Base-by-base conservation (phyloP, 2,113 vertebrate species). In the Sphaerodactylus townsendi region DNA sequence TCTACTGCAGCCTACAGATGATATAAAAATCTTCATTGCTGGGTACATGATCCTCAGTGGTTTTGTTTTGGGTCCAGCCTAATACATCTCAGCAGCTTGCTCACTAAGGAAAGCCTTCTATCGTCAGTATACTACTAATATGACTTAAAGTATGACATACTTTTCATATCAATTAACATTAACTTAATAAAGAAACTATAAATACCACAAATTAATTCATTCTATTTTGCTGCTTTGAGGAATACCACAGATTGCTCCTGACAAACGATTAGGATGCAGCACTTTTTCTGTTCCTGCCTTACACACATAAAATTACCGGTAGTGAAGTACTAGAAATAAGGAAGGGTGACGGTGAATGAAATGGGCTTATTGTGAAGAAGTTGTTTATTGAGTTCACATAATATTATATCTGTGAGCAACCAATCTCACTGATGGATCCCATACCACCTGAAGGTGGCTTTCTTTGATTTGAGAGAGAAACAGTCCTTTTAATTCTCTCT, bases 151-250 rank as follows among this genome's bases (percentile, higher is more conserved):
- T 64, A 64, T 10, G 28, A 64, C 25, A 64, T 30, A 30, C 62
- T 64, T 64, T 25, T 64, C 62, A 64, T 64, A 30, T 64, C 62
- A 64, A 64, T 64, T 64, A 28, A 64, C 62, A 64, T 64, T 30
- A 28, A 64, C 23, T 64, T 23, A 25, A 5, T 30, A 10, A 30
- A 90, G 90, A 64, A 46, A 66, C n/a, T 79, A 46, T 83, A 90
- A 93, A 83, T 2, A 85, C 41, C 33, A 41, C 37, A 64, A 76
- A n/a, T n/a, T n/a, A n/a, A n/a, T n/a, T n/a, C n/a, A 87, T 86
- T 66, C 62, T 37, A 25, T 88, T 78, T 65, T 83, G 1, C 7
- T 86, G 25, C 78, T 68, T 79, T 70, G 44, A 50, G 84, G 65
- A 70, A 53, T 72, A 62, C 21, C 82, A 44, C 0, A 1, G 78